Percentiles rank a stretch among this genome's conserved stretches.
phyloP scores from a whole-genome alignment of 2,113 vertebrate species.

The Barbus barbus region DNA sequence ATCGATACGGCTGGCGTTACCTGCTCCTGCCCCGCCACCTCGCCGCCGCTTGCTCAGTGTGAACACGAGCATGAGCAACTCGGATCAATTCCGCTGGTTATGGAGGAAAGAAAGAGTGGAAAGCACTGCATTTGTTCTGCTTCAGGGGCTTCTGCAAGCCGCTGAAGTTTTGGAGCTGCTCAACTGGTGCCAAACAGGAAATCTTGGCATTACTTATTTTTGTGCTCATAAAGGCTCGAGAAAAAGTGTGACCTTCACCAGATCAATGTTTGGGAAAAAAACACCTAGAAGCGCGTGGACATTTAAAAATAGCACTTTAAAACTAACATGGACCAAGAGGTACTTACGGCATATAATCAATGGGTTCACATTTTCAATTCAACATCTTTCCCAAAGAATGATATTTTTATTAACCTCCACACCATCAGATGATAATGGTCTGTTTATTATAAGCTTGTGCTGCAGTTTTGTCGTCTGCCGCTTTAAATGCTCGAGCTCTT shows the following conservation, averaged over 20 bases:
- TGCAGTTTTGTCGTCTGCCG: not conserved
- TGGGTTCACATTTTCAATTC: too few relatives aligned
- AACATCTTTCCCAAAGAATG: not conserved
- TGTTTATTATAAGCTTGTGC: not conserved
- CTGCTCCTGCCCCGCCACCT: slow-evolving; percentile 9
- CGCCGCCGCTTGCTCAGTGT: too few relatives aligned
- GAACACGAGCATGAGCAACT: slow-evolving; percentile 38
- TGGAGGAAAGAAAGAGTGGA: slow-evolving; percentile 48
- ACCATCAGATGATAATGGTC: not conserved
- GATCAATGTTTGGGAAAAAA: not conserved
- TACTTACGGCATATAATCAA: not conserved
- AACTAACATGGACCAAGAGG: not conserved
- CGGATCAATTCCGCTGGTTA: slow-evolving; percentile 57
- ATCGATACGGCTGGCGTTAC: slow-evolving; percentile 47
- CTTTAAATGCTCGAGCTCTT: not conserved
- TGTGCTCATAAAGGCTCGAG: slow-evolving; percentile 5
- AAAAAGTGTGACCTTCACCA: slow-evolving; percentile 1
- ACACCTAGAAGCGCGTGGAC: not conserved
- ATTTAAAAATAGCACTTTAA: not conserved
- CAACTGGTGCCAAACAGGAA: slow-evolving; percentile 29
- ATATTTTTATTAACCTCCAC: not conserved
- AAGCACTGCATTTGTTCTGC: slow-evolving; percentile 63
- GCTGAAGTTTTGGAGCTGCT: slow-evolving; percentile 51
- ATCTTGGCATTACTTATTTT: not conserved
- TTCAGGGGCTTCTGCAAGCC: slow-evolving; percentile 53